phyloP scores from a whole-genome alignment of 1,140 invertebrate species.

The Drosophila murphyi region DNA sequence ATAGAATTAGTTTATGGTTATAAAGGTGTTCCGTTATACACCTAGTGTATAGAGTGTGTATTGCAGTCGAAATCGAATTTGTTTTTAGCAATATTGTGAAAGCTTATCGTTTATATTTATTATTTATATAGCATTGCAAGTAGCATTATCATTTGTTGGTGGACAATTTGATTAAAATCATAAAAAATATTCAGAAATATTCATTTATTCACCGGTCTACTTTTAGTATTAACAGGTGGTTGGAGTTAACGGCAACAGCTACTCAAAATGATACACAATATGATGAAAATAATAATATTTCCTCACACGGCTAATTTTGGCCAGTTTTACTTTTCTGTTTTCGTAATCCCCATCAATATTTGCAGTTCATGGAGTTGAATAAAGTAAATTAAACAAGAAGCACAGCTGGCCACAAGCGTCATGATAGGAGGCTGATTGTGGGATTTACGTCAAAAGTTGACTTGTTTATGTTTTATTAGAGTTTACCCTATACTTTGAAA shows the following conservation, averaged over 20 bases:
- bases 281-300: constrained; percentile 11
- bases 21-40: constrained; percentile 10
- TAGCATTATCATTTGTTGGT: constrained; percentile 66
- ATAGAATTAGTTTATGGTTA: constrained; percentile 18
- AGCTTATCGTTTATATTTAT: constrained; percentile 68
- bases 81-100: constrained; percentile 37
- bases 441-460: constrained; percentile 16
- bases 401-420: constrained; percentile 16
- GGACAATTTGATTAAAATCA: constrained; percentile 47
- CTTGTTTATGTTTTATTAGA: constrained; percentile 12
- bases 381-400: constrained; percentile 11
- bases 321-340: not conserved
- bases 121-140: constrained; percentile 49
- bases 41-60: constrained; percentile 22
- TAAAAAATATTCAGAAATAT: constrained; percentile 26
- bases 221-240: constrained; percentile 4
- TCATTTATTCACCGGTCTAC: constrained; percentile 27
- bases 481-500: not conserved
- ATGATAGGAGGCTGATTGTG: not conserved
- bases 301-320: not conserved
- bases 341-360: constrained; percentile 13
- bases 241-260: constrained; percentile 9
- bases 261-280: constrained; percentile 24
- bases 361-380: constrained; percentile 23
- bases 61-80: constrained; percentile 20